Conservation (phyloP, 2,888 invertebrate genomes). For the Orchesellides sinensis region DNA sequence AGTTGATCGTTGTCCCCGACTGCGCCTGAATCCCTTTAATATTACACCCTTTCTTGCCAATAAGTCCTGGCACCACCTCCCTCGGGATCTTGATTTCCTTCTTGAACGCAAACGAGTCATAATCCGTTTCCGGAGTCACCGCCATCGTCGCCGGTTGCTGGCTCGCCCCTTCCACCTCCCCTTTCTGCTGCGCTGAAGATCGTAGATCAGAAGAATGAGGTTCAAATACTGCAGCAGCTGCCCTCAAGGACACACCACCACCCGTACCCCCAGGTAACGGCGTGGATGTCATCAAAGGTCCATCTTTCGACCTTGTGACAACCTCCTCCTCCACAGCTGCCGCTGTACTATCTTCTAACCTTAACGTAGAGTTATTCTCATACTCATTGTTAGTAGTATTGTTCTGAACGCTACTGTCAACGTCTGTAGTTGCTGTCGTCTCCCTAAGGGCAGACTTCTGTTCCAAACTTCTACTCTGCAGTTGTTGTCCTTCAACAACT, state of each 20-base stretch:
- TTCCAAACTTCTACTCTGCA: too few relatives aligned
- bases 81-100: constrained; percentile 76
- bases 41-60: constrained; percentile 85
- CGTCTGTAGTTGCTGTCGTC: constrained; percentile 3
- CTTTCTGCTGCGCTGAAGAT: constrained; percentile 46
- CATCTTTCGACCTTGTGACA: constrained; percentile 11
- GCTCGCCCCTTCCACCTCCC: background rate
- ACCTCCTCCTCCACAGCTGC: constrained; percentile 42
- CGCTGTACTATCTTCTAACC: constrained; percentile 41
- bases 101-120: constrained; percentile 40
- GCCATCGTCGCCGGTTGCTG: constrained; percentile 24
- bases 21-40: constrained; percentile 86
- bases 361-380: constrained; percentile 51
- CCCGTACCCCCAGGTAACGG: constrained; percentile 39
- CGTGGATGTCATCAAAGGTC: constrained; percentile 58
- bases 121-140: constrained; percentile 55
- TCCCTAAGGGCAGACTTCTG: background rate
- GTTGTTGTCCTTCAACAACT: too few relatives aligned
- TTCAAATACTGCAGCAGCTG: constrained; percentile 30
- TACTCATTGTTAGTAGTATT: constrained; percentile 34
- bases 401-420: constrained; percentile 7
- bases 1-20: constrained; percentile 82
- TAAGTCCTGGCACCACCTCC: constrained; percentile 77
- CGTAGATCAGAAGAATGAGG: constrained; percentile 46
- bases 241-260: background rate